A percentile compares a stretch with the other conserved stretches of the same genome.
Conservation (phyloP, 92 coral and sea anemone species). For the Parazoanthus darwini region DNA sequence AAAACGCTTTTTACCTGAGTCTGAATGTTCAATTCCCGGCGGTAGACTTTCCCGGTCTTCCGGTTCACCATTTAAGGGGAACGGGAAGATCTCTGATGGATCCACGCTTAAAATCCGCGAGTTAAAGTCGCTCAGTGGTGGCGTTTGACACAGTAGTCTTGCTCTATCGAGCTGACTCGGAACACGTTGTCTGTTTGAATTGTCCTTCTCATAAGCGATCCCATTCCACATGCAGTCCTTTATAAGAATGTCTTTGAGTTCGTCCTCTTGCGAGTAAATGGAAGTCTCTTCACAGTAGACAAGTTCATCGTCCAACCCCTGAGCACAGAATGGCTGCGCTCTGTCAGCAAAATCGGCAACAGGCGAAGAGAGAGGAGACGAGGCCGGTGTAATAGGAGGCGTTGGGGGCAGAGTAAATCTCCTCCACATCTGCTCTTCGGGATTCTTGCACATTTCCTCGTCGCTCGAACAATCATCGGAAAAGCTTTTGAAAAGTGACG, state of each 20-base stretch:
- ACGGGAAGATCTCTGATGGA: conserved; percentile 97
- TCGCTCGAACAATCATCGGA: conserved; percentile 68
- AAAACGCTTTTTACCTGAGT: conserved; percentile 66
- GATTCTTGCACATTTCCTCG: conserved; percentile 63
- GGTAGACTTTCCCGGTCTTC: conserved; percentile 53
- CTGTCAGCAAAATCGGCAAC: conserved; percentile 69
- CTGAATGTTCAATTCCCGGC: conserved; percentile 63
- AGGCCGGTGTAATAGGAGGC: conserved; percentile 86
- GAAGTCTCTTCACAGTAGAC: conserved; percentile 72
- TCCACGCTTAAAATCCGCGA: conserved; percentile 92
- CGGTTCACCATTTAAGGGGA: conserved; percentile 73
- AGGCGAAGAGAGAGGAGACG: conserved; percentile 71
- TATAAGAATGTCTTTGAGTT: conserved; percentile 91
- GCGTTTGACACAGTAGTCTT: conserved; percentile 87
- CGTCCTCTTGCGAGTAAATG: conserved; percentile 77
- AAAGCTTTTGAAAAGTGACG: conserved; percentile 77
- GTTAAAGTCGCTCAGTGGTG: conserved; percentile 89
- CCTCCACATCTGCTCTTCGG: conserved; percentile 65
- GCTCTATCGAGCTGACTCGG: conserved; percentile 71
- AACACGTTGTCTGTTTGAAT: conserved; percentile 43
- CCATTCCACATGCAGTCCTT: conserved; percentile 99
- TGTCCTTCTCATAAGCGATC: conserved; percentile 66
- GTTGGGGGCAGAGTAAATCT: conserved; percentile 82
- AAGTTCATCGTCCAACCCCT: conserved; percentile 66
- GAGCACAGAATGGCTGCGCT: conserved; percentile 77